Evolutionary conservation across 2,113 vertebrate species (phyloP), one percentile per base, ranked within the genome.

Genomic region (Tyrannus savana): DNA sequence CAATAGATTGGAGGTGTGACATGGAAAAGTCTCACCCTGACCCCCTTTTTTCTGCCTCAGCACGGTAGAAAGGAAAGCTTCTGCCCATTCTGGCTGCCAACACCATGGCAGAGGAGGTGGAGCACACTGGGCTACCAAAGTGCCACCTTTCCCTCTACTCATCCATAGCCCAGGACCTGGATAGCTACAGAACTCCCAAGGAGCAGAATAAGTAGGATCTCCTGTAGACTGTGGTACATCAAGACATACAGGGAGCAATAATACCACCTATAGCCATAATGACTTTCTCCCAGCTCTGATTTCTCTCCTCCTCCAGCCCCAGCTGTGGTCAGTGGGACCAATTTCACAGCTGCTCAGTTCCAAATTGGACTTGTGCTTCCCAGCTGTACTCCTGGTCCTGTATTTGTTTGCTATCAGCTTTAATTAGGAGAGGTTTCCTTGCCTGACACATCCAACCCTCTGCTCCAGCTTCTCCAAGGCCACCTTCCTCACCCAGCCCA

Each of bases 301-400:
- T 52, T 76, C n/a, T 24, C 50, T 92, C 87, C 75, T 93, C 72
- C 49, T 60, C 8, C 58, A 91, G 97, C 56, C 96, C 96, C 98
- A 97, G 97, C 97, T 98, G 97, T 96, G 97, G 86, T 91, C 91
- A 62, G 84, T 83, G 78, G 93, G 87, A 74, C 87, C 93, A 96
- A 97, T 97, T 97, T 97, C 97, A 97, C 97, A 98, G 97, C 96
- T 97, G 88, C 87, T 96, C 95, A 79, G 82, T 72, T 97, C 92
- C 97, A 97, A 96, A 97, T 96, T 73, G 67, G 92, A 91, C 95
- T 82, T 37, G 33, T 79, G 88, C 68, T 94, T 91, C 84, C 92
- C 97, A 97, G 97, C 95, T 97, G 95, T 53, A 92, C 79, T 91
- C 42, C 59, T 56, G 81, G 66, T 94, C 84, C 96, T 0, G 4